phyloP scores from a whole-genome alignment of 2,888 invertebrate genomes.

The Mamestra brassicae region DNA sequence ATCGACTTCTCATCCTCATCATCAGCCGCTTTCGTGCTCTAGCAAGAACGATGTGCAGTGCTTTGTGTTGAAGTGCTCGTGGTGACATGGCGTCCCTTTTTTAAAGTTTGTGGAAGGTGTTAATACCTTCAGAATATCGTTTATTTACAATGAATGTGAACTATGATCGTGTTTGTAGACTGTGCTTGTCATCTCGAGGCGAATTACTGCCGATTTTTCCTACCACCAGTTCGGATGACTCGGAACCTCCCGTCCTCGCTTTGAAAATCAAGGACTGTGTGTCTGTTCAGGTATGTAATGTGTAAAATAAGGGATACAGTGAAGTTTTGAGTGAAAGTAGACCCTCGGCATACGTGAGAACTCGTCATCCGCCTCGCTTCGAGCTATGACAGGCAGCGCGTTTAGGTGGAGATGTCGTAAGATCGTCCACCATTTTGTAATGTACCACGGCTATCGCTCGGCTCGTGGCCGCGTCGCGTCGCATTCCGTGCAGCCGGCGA shows the following conservation, averaged over 20 bases:
- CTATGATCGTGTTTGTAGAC: conserved; percentile 91
- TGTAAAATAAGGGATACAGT: conserved; percentile 79
- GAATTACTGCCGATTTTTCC: conserved; percentile 92
- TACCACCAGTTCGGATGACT: conserved; percentile 90
- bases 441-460: conserved; percentile 89
- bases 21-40: conserved; percentile 91
- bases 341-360: conserved; percentile 88
- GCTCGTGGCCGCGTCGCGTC: conserved; percentile 89
- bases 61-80: conserved; percentile 90
- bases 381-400: conserved; percentile 89
- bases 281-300: conserved; percentile 92
- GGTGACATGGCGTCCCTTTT: conserved; percentile 90
- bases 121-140: conserved; percentile 80
- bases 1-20: conserved; percentile 91
- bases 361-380: conserved; percentile 90
- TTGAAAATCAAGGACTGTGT: conserved; percentile 92
- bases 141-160: conserved; percentile 90
- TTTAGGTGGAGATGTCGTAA: conserved; percentile 91
- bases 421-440: conserved; percentile 91
- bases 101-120: conserved; percentile 82
- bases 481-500: conserved; percentile 88
- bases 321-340: conserved; percentile 89
- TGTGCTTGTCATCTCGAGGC: conserved; percentile 92
- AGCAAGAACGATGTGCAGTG: conserved; percentile 90
- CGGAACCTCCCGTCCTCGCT: conserved; percentile 90